Base-by-base conservation (phyloP, 2,113 vertebrate genomes). In the Scartelaos histophorus region DNA sequence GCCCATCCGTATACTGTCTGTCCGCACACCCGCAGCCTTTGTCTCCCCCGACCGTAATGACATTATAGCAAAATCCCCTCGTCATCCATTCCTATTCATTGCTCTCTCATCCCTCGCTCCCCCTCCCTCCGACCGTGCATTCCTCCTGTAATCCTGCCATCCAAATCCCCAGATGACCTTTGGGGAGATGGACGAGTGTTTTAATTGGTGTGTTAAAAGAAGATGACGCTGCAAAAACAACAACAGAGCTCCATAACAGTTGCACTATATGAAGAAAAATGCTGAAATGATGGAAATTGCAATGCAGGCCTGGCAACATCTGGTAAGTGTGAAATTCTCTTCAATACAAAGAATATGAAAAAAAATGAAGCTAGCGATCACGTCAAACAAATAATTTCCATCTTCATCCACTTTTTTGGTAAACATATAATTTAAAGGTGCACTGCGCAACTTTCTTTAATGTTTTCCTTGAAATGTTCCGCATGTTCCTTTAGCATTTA, bases 31-130 rank as follows among this genome's bases (percentile, higher is more conserved):
- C 69, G 81, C 85, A 73, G 51, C 80, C 79, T 88, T 87, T 89
- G 86, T 91, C 82, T 78, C 68, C 74, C 69, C 78, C 17, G 60
- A 82, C 79, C 85, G 86, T 87, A 88, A 89, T 89, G 74, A 91
- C 89, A 88, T 88, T 90, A 90, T 71, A 81, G 71, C 16, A 19
- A 86, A 92, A 90, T 87, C 80, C 88, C 81, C 67, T 70, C 57
- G 85, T 91, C 86, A 89, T 88, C 88, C 71, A 85, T 90, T 91
- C 82, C 75, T 82, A 90, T 89, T 92, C 88, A 90, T 51, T 69
- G 79, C 82, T 25, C 19, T 82, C 24, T 46, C 75, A 71, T 83
- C 82, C 87, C 82, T 69, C 80, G 61, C 67, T 66, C 67, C 87
- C 67, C 87, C 77, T 80, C 87, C 84, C 25, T 80, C 77, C 84